Percentiles rank a stretch among this genome's conserved stretches.
phyloP scores from a whole-genome alignment of 1,140 invertebrate species.

The Cheumatopsyche charites region DNA sequence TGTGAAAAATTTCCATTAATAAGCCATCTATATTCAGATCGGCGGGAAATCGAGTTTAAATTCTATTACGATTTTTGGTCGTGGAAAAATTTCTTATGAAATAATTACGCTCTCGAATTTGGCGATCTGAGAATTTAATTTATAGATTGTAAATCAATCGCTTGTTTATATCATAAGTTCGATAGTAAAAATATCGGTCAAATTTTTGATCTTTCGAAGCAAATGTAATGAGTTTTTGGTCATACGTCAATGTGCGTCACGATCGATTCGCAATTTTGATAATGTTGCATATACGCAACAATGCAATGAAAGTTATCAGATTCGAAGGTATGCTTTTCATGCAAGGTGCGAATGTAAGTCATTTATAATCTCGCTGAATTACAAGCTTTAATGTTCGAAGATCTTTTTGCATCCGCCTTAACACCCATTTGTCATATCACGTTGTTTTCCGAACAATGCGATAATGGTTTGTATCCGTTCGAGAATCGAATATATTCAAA shows the following conservation, averaged over 20 bases:
- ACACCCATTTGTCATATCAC: too few relatives aligned
- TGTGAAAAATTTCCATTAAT: slow-evolving; percentile 19
- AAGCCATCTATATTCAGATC: not conserved
- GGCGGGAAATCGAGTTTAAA: too few relatives aligned
- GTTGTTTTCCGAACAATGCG: too few relatives aligned
- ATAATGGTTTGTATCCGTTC: too few relatives aligned
- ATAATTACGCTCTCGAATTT: too few relatives aligned
- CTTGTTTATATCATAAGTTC: too few relatives aligned
- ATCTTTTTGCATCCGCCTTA: not conserved
- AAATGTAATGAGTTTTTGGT: not conserved
- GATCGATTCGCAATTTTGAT: slow-evolving; percentile 4
- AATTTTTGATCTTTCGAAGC: not conserved
- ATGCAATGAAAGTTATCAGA: slow-evolving; percentile 8
- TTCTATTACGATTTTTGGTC: too few relatives aligned
- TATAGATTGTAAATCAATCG: too few relatives aligned
- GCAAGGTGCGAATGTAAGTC: not conserved
- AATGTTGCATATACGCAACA: not conserved
- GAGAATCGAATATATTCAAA: too few relatives aligned
- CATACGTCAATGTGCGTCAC: not conserved
- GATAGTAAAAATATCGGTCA: not conserved
- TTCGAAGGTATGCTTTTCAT: not conserved
- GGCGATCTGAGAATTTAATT: too few relatives aligned
- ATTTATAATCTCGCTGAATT: not conserved
- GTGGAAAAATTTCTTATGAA: too few relatives aligned
- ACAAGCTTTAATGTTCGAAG: not conserved